These are phyloP conservation scores for Orientallactaga bullata DNA, from an alignment of 2,113 vertebrate species.

Conservation along the genomic window DNA sequence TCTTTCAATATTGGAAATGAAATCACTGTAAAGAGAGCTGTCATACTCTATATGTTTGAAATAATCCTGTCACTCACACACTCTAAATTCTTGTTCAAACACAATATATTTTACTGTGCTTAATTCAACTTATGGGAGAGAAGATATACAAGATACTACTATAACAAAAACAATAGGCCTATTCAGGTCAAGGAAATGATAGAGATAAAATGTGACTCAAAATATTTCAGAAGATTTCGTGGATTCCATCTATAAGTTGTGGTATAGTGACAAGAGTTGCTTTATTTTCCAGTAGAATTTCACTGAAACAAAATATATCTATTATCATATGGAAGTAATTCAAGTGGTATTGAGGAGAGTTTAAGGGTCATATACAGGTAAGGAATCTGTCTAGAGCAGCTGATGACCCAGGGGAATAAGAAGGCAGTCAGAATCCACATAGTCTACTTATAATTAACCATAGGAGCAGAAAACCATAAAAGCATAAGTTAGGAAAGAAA, in stretches of 20 bases:
- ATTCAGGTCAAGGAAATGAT: background rate
- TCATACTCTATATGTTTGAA: constrained; percentile 49
- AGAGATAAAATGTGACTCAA: background rate
- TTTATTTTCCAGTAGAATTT: constrained; percentile 8
- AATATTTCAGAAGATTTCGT: constrained; percentile 34
- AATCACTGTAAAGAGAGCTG: constrained; percentile 62
- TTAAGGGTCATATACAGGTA: too few species aligned
- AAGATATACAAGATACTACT: constrained; percentile 20
- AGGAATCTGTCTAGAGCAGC: too few species aligned
- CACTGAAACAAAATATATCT: background rate
- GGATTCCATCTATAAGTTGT: background rate
- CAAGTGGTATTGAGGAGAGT: background rate
- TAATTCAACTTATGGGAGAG: constrained; percentile 37
- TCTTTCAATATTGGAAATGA: constrained; percentile 68
- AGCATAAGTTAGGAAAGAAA: too few species aligned
- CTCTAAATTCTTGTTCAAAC: constrained; percentile 27
- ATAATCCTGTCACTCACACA: background rate
- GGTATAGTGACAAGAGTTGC: background rate
- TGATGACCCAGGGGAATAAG: too few species aligned
- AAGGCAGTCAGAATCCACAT: too few species aligned
- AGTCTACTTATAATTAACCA: too few species aligned
- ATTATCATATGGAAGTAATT: background rate
- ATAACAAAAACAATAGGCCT: constrained; percentile 6
- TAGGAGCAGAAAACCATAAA: too few species aligned
- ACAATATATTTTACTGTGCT: constrained; percentile 23